phyloP scores from a whole-genome alignment of 2,888 invertebrate genomes.

The Glaucopsyche alexis region DNA sequence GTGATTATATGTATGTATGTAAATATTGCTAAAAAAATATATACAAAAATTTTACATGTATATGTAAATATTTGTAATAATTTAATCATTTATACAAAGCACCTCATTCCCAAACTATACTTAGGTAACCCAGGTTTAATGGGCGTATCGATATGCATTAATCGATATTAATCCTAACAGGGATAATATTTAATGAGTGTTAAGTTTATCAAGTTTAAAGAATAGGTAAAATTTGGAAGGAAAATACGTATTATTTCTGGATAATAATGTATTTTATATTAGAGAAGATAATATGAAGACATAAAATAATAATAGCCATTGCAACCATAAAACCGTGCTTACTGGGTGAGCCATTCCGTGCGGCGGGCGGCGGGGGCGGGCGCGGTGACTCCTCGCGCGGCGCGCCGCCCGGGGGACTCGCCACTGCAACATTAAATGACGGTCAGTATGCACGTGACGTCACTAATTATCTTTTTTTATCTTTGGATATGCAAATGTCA shows the following conservation, averaged over 20 bases:
- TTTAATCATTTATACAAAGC: too few species aligned
- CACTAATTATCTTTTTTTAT: neutral
- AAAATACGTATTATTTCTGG: neutral
- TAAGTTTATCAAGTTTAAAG: too few species aligned
- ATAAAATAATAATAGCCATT: conserved; percentile 23
- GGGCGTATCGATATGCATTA: too few species aligned
- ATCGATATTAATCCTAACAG: too few species aligned
- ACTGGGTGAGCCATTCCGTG: conserved; percentile 76
- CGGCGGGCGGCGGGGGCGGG: conserved; percentile 70
- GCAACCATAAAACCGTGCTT: conserved; percentile 55
- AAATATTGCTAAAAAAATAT: too few species aligned
- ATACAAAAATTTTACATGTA: neutral
- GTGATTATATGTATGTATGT: too few species aligned
- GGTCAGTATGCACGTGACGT: conserved; percentile 29
- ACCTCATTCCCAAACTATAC: too few species aligned
- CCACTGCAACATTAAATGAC: conserved; percentile 83
- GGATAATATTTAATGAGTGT: too few species aligned
- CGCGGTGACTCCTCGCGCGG: conserved; percentile 69
- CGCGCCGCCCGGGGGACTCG: conserved; percentile 88
- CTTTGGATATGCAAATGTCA: too few species aligned
- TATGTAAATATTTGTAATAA: neutral
- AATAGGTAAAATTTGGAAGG: neutral
- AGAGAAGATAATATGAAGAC: neutral
- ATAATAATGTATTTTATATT: neutral
- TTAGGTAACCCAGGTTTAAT: too few species aligned